These are phyloP conservation scores for Andrena praecox DNA, from an alignment of 2,888 invertebrate genomes.

Conservation along the genomic window DNA sequence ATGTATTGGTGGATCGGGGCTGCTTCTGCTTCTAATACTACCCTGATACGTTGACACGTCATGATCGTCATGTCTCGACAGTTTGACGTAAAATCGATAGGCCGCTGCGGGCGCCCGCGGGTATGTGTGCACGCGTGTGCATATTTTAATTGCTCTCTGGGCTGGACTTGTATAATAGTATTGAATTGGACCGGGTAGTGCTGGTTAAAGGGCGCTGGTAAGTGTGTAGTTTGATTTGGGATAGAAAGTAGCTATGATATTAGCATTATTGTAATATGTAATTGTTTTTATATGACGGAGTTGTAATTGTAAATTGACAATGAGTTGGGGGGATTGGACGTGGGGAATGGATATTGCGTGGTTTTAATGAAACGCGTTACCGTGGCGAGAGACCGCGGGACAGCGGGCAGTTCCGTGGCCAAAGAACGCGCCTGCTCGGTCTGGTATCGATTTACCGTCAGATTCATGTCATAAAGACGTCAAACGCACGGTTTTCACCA, in stretches of 20 bases:
- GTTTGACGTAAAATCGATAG: constrained; percentile 70
- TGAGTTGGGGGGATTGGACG: too few relatives aligned
- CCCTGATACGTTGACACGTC: constrained; percentile 79
- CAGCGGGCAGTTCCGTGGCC: background rate
- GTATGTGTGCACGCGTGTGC: background rate
- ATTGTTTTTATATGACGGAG: too few relatives aligned
- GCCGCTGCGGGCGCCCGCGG: background rate
- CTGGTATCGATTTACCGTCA: constrained; percentile 84
- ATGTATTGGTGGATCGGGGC: constrained; percentile 66
- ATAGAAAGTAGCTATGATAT: too few relatives aligned
- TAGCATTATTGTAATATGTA: too few relatives aligned
- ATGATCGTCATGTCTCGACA: constrained; percentile 70
- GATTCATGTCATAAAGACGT: constrained; percentile 84
- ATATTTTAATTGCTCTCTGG: background rate
- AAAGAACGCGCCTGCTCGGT: constrained; percentile 41
- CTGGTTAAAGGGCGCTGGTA: background rate
- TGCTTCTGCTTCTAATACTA: constrained; percentile 69
- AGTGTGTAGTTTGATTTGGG: background rate
- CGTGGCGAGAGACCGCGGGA: background rate
- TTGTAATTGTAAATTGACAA: too few relatives aligned
- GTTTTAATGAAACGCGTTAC: too few relatives aligned
- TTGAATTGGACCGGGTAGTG: background rate
- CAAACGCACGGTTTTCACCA: constrained; percentile 84
- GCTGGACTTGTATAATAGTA: too few relatives aligned
- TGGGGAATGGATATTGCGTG: too few relatives aligned